Conservation (phyloP, 2,113 vertebrate species). For the Epinephelus moara region DNA sequence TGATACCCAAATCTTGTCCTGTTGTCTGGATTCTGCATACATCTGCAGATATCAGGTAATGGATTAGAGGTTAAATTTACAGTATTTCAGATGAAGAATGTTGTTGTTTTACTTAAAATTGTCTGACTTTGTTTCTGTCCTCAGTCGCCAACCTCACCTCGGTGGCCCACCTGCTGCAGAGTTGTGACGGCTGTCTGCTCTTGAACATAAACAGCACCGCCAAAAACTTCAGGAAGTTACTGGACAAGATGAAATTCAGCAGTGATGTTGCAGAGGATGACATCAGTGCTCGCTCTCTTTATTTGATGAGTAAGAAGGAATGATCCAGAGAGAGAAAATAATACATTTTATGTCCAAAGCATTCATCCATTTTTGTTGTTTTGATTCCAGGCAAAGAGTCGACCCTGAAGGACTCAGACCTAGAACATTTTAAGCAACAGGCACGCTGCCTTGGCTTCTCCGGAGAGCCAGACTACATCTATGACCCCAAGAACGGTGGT, state of each 20-base stretch:
- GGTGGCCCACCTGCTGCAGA: no score
- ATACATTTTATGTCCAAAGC: not conserved
- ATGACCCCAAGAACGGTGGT: conserved; percentile 42
- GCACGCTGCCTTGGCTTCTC: conserved; percentile 59
- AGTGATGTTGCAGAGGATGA: not conserved
- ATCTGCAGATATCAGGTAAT: no score
- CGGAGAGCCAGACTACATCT: conserved; percentile 37
- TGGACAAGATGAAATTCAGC: not conserved
- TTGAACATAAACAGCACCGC: not conserved
- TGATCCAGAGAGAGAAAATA: no score
- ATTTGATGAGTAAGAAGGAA: conserved; percentile 53
- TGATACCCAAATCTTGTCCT: no score
- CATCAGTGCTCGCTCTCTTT: fast-evolving
- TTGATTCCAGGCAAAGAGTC: conserved; percentile 5
- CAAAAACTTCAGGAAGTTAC: not conserved
- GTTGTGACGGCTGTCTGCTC: not conserved
- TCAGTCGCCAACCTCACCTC: no score
- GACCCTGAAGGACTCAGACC: conserved; percentile 26
- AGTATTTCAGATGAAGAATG: no score
- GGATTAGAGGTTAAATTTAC: no score
- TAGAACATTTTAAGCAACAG: conserved; percentile 58
- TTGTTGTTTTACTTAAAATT: no score
- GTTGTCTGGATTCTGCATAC: no score
- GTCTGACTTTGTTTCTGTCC: no score
- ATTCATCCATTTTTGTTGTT: not conserved